Conservation (phyloP, 2,888 invertebrate genomes). For the Pristionchus fissidentatus region DNA sequence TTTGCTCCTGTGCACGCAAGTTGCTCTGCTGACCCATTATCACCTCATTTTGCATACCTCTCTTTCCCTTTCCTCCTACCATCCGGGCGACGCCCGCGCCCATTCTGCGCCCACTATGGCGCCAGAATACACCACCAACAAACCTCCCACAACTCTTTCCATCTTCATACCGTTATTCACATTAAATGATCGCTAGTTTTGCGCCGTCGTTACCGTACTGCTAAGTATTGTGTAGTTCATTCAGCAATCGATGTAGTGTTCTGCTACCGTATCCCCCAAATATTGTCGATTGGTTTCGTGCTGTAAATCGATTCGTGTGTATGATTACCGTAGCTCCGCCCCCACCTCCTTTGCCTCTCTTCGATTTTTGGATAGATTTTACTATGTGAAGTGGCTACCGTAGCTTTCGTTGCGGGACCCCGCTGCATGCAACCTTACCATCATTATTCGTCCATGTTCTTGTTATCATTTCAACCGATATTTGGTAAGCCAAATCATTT, state of each 20-base stretch:
- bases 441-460: no score
- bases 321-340: neutral
- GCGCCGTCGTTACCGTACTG: neutral
- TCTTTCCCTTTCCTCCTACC: neutral
- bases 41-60: slow-evolving; percentile 25
- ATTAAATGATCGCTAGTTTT: slow-evolving; percentile 19
- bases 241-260: no score
- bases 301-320: slow-evolving; percentile 41
- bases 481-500: slow-evolving; percentile 26
- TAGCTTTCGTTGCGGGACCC: neutral
- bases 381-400: neutral
- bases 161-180: slow-evolving; percentile 14
- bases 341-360: no score
- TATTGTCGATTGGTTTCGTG: neutral
- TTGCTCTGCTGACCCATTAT: neutral
- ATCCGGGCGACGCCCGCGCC: no score
- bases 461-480: neutral
- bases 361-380: no score
- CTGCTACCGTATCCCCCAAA: neutral
- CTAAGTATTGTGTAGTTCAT: no score
- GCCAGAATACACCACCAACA: neutral
- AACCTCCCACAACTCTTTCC: no score
- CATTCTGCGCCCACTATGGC: neutral
- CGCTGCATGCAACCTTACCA: neutral
- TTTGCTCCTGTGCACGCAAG: neutral